Evolutionary conservation across 2,797 vertebrate species (phyloP).

Genomic region (Sebastes minor): DNA sequence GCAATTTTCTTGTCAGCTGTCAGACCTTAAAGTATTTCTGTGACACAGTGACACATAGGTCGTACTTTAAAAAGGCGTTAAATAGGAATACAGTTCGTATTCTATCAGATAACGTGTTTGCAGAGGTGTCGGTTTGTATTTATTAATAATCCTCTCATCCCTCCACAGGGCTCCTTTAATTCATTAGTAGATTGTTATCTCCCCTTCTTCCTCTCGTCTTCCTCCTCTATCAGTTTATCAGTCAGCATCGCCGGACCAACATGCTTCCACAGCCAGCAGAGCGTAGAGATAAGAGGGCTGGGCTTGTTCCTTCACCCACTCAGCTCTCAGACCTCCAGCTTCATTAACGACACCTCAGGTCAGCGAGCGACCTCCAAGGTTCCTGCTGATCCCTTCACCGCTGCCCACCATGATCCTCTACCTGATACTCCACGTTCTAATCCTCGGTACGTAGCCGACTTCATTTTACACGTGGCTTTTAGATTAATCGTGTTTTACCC

Average conservation of each 20-base stretch:
- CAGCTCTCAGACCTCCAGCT: constrained; percentile 3
- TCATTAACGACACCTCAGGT: background rate
- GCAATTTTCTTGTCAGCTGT: too few relatives aligned
- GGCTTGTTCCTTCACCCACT: constrained; percentile 24
- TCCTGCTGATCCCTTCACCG: background rate
- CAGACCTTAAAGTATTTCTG: too few relatives aligned
- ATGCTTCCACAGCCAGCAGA: background rate
- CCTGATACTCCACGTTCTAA: constrained; percentile 30
- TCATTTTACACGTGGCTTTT: background rate
- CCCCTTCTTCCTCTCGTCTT: background rate
- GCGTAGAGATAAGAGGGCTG: constrained; percentile 51
- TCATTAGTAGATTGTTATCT: background rate
- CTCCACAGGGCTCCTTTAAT: background rate
- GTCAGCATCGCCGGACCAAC: background rate
- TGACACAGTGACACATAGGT: too few relatives aligned
- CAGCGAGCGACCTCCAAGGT: background rate
- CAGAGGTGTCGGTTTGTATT: too few relatives aligned
- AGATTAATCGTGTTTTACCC: background rate
- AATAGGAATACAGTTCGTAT: too few relatives aligned
- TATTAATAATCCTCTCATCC: too few relatives aligned
- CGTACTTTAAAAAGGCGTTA: too few relatives aligned
- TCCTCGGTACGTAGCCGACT: constrained; percentile 32
- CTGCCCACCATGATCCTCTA: constrained; percentile 44
- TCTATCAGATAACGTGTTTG: too few relatives aligned
- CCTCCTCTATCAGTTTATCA: background rate